A percentile compares a stretch with the other conserved stretches of the same genome.
phyloP scores from a whole-genome alignment of 2,888 invertebrate species.

The Troilus luridus region DNA sequence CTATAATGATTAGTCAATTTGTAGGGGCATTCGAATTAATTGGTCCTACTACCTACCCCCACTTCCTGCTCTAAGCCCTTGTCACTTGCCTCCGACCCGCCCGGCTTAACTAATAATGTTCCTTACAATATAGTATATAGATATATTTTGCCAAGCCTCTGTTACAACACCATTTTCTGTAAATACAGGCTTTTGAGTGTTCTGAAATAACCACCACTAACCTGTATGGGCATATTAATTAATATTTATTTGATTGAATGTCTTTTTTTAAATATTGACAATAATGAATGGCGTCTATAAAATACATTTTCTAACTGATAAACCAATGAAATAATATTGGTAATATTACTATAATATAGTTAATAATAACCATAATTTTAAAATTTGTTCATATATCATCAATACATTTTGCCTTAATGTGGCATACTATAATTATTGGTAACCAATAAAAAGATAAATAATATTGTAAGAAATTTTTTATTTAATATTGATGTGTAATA shows the following conservation, averaged over 20 bases:
- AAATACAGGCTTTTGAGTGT: background rate
- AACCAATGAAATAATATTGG: too few relatives aligned
- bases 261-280: too few relatives aligned
- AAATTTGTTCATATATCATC: too few relatives aligned
- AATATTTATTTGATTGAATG: background rate
- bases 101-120: constrained; percentile 55
- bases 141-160: background rate
- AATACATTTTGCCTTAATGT: too few relatives aligned
- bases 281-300: too few relatives aligned
- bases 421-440: too few relatives aligned
- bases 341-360: too few relatives aligned
- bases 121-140: constrained; percentile 51
- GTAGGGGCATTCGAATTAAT: constrained; percentile 64
- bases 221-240: background rate
- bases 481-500: too few relatives aligned
- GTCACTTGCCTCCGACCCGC: constrained; percentile 56
- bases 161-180: background rate
- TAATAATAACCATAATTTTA: too few relatives aligned
- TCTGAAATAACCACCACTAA: background rate
- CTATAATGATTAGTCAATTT: constrained; percentile 60
- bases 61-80: constrained; percentile 46
- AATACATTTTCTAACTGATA: too few relatives aligned
- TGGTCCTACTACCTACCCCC: constrained; percentile 59
- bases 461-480: too few relatives aligned
- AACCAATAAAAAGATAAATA: too few relatives aligned